Percentiles rank a stretch among this genome's conserved stretches.
These are phyloP conservation scores for Loxodonta africana DNA, from an alignment of 2,113 vertebrate species.

Conservation along the genomic window DNA sequence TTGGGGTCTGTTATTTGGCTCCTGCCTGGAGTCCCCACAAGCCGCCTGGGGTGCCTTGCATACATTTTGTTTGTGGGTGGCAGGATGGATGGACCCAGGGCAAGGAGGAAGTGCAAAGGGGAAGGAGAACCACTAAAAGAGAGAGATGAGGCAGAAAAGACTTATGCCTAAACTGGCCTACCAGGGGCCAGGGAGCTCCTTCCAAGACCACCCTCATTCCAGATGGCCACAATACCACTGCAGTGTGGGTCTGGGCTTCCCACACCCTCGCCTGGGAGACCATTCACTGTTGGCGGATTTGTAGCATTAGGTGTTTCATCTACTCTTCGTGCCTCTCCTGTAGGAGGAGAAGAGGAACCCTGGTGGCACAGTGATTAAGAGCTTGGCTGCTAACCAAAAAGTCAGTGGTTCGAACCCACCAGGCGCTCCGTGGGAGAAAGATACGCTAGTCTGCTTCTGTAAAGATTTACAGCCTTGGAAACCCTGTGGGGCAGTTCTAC, in stretches of 20 bases:
- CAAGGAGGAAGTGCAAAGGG: neutral
- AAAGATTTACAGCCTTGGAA: neutral
- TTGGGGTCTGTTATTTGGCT: neutral
- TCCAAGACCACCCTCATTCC: neutral
- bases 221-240: fast-evolving
- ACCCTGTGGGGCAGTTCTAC: neutral
- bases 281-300: neutral
- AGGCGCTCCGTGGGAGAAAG: no score
- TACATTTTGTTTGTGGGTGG: neutral
- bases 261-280: neutral
- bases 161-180: neutral
- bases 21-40: neutral
- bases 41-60: neutral
- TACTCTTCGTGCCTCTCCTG: neutral
- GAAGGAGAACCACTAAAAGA: neutral
- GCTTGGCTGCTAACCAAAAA: neutral
- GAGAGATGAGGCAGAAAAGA: neutral
- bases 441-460: neutral
- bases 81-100: no score
- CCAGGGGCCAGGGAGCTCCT: neutral
- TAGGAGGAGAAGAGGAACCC: no score
- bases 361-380: neutral
- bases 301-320: fast-evolving
- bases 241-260: neutral
- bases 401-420: neutral